Evolutionary conservation across 1,140 invertebrate species (phyloP), one percentile per base, ranked within the genome.

Genomic region (Spodoptera frugiperda): DNA sequence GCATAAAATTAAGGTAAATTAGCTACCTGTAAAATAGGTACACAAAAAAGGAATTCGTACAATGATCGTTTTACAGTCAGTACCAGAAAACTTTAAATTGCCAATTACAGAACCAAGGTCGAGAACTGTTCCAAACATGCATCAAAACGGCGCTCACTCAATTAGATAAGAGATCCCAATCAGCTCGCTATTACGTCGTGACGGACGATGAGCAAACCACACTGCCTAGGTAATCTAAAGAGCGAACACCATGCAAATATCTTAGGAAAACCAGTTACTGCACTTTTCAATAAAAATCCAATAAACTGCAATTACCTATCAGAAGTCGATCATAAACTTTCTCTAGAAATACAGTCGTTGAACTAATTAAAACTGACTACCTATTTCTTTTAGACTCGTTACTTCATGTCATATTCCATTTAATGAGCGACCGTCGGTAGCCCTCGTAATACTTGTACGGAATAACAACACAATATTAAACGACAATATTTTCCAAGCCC

Each of bases 401-500:
- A 61, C n/a, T 25, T 9, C 61, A 9, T 49, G 44, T 48, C 39
- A 49, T 21, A 65, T 25, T 46, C 14, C 44, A 4, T 44, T n/a
- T 65, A 49, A 65, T 49, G 61, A 65, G 61, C 61, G n/a, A n/a
- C 30, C 46, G 44, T 71, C 21, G 55, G 14, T 33, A 75, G 17
- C 57, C 19, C 53, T 17, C 39, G 14, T 17, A 44, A 49, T 30
- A 61, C 15, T 61, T 49, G 9, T 17, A 76, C 53, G 19, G 11
- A 76, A 76, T 68, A n/a, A 12, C 74, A 15, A 57, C 53, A 55
- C 67, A 51, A 49, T 68, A 88, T 87, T 85, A 85, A 86, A 86
- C 80, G 81, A 80, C 76, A 84, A 84, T 82, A 82, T 85, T 85
- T 80, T 74, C 81, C 76, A 82, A 79, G 51, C 53, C 53, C 46